phyloP scores from a whole-genome alignment of 2,797 vertebrate species.

The Cossypha dichroa region DNA sequence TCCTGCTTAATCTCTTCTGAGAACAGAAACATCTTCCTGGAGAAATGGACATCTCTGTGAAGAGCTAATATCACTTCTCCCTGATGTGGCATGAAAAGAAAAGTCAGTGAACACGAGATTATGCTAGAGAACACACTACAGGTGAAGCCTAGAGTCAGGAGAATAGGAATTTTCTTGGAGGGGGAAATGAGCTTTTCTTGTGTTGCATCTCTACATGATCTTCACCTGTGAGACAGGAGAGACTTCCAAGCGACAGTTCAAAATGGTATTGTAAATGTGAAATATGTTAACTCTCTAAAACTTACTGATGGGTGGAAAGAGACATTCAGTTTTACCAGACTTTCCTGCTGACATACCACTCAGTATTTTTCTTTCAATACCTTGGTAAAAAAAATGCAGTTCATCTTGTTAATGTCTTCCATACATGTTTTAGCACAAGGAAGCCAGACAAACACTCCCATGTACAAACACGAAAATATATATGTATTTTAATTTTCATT shows the following conservation, averaged over 20 bases:
- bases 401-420: neutral
- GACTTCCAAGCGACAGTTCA: neutral
- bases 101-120: neutral
- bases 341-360: neutral
- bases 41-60: neutral
- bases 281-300: neutral
- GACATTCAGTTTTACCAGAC: neutral
- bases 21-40: neutral
- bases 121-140: neutral
- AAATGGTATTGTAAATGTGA: neutral
- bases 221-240: neutral
- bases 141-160: neutral
- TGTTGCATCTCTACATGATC: neutral
- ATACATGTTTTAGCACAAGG: neutral
- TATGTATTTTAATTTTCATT: conserved; percentile 62
- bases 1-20: neutral
- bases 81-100: neutral
- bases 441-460: conserved; percentile 17
- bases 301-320: neutral
- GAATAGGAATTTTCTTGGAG: neutral
- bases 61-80: neutral
- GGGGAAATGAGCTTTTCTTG: neutral
- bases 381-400: neutral
- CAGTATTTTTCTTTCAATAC: neutral
- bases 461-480: conserved; percentile 54